These are phyloP conservation scores for Ctena decussata DNA, from an alignment of 2,888 invertebrate genomes.

Conservation along the genomic window DNA sequence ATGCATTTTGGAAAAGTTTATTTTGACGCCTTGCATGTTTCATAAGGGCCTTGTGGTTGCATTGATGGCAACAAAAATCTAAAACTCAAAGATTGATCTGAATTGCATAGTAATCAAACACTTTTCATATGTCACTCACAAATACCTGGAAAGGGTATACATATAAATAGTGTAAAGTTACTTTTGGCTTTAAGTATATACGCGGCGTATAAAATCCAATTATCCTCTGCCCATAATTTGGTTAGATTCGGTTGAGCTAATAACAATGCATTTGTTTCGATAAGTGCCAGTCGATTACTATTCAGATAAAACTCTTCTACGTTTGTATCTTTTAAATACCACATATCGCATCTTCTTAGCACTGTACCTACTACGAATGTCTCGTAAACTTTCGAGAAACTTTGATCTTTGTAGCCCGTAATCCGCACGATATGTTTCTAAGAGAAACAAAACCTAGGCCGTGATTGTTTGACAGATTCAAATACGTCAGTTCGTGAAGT, in stretches of 20 bases:
- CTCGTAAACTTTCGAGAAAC: constrained; percentile 27
- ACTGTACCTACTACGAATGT: constrained; percentile 38
- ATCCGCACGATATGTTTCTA: constrained; percentile 41
- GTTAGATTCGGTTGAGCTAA: constrained; percentile 28
- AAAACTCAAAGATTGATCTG: too few relatives aligned
- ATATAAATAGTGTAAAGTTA: too few relatives aligned
- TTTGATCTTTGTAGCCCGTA: constrained; percentile 47
- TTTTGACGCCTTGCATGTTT: too few relatives aligned
- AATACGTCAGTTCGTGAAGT: constrained; percentile 1
- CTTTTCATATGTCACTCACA: too few relatives aligned
- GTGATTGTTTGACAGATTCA: constrained; percentile 47
- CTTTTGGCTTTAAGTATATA: too few relatives aligned
- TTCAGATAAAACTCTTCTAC: constrained; percentile 30
- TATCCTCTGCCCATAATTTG: constrained; percentile 31
- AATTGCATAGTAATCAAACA: too few relatives aligned
- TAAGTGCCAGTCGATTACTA: constrained; percentile 23
- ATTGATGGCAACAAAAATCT: too few relatives aligned
- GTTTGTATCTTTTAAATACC: constrained; percentile 46
- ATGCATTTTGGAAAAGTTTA: too few relatives aligned
- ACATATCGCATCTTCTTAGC: constrained; percentile 36
- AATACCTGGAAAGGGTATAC: too few relatives aligned
- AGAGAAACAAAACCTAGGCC: constrained; percentile 28
- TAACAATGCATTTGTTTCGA: constrained; percentile 28
- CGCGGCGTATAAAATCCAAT: constrained; percentile 43
- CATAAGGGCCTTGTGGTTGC: too few relatives aligned